These are phyloP conservation scores for Lanistes nyassanus DNA, from an alignment of 1,140 invertebrate species.

Conservation along the genomic window DNA sequence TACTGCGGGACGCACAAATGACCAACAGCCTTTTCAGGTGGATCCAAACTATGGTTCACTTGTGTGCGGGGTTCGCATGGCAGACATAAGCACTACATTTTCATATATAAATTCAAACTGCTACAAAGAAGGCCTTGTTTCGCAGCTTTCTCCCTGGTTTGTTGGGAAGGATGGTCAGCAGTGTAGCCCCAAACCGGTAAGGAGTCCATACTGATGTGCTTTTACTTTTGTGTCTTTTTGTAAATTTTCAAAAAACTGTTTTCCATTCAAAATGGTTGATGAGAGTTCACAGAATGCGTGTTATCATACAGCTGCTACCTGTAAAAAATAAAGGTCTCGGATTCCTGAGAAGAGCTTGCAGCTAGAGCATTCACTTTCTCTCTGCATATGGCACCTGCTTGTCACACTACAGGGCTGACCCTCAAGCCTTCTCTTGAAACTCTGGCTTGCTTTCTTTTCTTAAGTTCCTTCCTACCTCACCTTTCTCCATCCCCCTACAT, in stretches of 20 bases:
- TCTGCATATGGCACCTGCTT: too few relatives aligned
- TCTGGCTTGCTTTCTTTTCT: too few relatives aligned
- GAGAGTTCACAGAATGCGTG: background rate
- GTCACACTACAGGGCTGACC: too few relatives aligned
- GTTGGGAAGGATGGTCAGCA: too few relatives aligned
- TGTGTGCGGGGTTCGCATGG: slow-evolving; percentile 33
- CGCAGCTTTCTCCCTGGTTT: background rate
- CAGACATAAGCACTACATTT: slow-evolving; percentile 10
- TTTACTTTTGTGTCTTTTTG: background rate
- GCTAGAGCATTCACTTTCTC: too few relatives aligned
- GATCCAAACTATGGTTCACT: slow-evolving; percentile 26
- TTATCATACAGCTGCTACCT: too few relatives aligned
- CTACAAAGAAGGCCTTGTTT: background rate
- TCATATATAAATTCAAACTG: slow-evolving; percentile 24
- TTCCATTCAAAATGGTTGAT: background rate
- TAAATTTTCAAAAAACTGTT: background rate
- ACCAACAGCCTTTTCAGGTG: background rate
- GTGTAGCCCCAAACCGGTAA: background rate
- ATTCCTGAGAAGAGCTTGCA: too few relatives aligned
- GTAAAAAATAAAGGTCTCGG: too few relatives aligned
- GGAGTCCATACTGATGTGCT: background rate
- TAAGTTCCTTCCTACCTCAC: too few relatives aligned
- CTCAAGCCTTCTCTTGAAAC: too few relatives aligned
- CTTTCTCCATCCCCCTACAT: too few relatives aligned
- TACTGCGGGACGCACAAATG: slow-evolving; percentile 18